Base-by-base conservation (phyloP, 2,888 invertebrate genomes). In the Erebia ligea region DNA sequence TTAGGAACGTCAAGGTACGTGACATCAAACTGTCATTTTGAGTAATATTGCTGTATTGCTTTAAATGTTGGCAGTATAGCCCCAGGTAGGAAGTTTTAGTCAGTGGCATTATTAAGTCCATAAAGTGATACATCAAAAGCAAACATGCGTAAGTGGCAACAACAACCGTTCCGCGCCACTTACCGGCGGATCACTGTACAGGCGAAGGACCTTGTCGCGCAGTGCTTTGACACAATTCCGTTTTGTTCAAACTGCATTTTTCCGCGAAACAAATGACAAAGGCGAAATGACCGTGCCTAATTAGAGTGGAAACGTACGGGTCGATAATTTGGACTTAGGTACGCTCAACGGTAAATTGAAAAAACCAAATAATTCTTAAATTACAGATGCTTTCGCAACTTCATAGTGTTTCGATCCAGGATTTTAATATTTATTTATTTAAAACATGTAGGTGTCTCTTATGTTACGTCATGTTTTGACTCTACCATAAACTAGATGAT, bases 251-350 rank as follows among this genome's bases (percentile, higher is more conserved):
- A 81, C 80, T 84, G 84, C 82, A 81, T 83, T 82, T 86, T 90
- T 90, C 90, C 84, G 79, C 83, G 89, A 90, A 90, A 80, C 79
- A 81, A 81, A 84, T 85, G 87, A 89, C 90, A 90, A 89, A 87
- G 76, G 82, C 84, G 84, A 85, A 85, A 84, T 82, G 82, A 81
- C 81, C 79, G 81, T 78, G 80, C 80, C 87, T 90, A 90, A 91
- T 91, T 91, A 89, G 77, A 77, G 67, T 75, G 79, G 67, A 73
- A 79, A 84, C 76, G 80, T 73, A 89, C 81, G 85, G 76, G 56
- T 0, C 13, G 15, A 40, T 70, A 71, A 68, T 76, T 13, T 21
- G 67, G 0, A 8, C 67, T 65, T 17, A n/a, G n/a, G n/a, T n/a
- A 10, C 13, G 11, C 56, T 17, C 11, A n/a, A 9, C 48, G 48